These are phyloP conservation scores for Caenorhabditis wallacei DNA, from an alignment of 2,888 invertebrate species.

Conservation along the genomic window DNA sequence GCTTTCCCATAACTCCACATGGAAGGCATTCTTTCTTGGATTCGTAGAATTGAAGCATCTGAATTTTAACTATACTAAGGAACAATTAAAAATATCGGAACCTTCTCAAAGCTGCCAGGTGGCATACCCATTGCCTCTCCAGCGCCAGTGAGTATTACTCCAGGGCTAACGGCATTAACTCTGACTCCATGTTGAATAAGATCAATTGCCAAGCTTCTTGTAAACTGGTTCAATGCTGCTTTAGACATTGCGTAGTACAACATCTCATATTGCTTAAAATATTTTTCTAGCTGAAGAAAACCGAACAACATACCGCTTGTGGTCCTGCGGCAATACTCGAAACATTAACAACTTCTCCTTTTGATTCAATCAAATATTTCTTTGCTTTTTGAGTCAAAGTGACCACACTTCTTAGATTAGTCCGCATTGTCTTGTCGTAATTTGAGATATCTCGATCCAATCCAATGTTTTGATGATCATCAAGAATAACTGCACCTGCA, in stretches of 20 bases:
- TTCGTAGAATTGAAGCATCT: not conserved
- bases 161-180: slow-evolving; percentile 55
- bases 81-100: too few species aligned
- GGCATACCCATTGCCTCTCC: slow-evolving; percentile 47
- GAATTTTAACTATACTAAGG: not conserved
- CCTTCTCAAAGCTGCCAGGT: slow-evolving; percentile 7
- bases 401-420: slow-evolving; percentile 52
- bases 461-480: slow-evolving; percentile 15
- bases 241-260: slow-evolving; percentile 59
- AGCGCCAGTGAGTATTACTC: slow-evolving; percentile 36
- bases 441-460: slow-evolving; percentile 11
- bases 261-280: slow-evolving; percentile 12
- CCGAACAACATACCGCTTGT: slow-evolving; percentile 18
- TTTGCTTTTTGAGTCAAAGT: slow-evolving; percentile 52
- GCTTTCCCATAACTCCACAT: not conserved
- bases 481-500: slow-evolving; percentile 37
- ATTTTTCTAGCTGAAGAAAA: not conserved
- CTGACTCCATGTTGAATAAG: slow-evolving; percentile 48
- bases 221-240: slow-evolving; percentile 55
- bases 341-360: slow-evolving; percentile 62
- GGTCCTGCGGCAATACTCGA: slow-evolving; percentile 45
- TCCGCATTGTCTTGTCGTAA: slow-evolving; percentile 32
- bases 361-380: slow-evolving; percentile 24
- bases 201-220: slow-evolving; percentile 41
- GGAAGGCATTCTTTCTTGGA: slow-evolving; percentile 25